Base-by-base conservation (phyloP, 2,888 invertebrate genomes). In the Drosophila sordidula region DNA sequence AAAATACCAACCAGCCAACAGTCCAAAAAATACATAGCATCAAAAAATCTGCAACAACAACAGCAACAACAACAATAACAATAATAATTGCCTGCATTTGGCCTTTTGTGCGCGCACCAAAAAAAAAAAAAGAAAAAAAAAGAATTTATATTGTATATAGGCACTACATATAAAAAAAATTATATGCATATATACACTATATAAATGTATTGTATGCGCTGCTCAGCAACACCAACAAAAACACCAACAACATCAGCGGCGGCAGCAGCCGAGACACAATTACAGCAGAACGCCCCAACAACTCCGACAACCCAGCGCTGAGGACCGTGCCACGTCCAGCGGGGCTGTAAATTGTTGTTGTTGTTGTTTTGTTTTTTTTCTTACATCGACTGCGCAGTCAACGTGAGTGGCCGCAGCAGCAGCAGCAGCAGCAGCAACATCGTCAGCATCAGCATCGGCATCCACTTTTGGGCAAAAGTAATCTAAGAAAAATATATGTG, bases 401-500 rank as follows among this genome's bases (percentile, higher is more conserved):
- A 54, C 78, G 68, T 54, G 41, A 65, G 42, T 32, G 29, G 51
- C 68, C 44, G n/a, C 65, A 46, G 1, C 65, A 52, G 5, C 47
- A 26, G 14, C 52, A 29, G 22, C 65, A 51, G 63, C 70, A 64
- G 36, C 65, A 46, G 57, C 66, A 66, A 46, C 59, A 46, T n/a
- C 47, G 38, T 6, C 63, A 58, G 32, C 67, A 54, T 18, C 58
- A 45, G 11, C 62, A n/a, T 6, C 55, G 18, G 50, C 63, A 59
- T 34, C 57, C 34, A 62, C 80, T 88, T 79, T 80, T 85, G 89
- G 90, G 89, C 87, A 88, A 80, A 88, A 78, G 78, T 87, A 86
- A 89, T 87, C 87, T 89, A 84, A 80, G 72, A 70, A 69, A 82
- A 87, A 90, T 90, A 91, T 71, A 86, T 84, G 88, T 91, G 90